These are phyloP conservation scores for Leptoteleia sp. DNA, from an alignment of 1,140 invertebrate species.

Conservation along the genomic window DNA sequence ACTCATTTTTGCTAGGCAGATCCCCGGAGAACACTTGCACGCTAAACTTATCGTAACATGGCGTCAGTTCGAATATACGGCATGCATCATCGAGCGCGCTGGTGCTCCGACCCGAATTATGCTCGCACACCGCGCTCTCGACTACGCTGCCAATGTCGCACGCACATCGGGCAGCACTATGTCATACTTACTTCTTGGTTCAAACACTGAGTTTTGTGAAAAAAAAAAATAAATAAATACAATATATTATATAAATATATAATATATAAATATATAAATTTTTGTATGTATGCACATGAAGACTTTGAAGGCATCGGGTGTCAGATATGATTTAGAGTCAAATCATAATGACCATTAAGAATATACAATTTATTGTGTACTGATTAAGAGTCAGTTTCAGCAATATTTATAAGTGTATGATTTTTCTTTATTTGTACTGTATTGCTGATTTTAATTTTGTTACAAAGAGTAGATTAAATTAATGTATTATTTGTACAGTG, in stretches of 20 bases:
- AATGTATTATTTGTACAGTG: too few relatives aligned
- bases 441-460: constrained; percentile 11
- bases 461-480: too few relatives aligned
- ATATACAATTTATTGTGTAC: constrained; percentile 6
- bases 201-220: constrained; percentile 72
- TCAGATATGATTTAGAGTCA: neutral
- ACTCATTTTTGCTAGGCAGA: constrained; percentile 53
- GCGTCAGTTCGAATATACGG: constrained; percentile 63
- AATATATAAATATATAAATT: constrained; percentile 64
- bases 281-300: constrained; percentile 53
- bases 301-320: constrained; percentile 46
- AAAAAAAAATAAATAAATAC: constrained; percentile 47
- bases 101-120: constrained; percentile 34
- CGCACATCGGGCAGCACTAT: constrained; percentile 73
- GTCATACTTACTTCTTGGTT: constrained; percentile 73
- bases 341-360: neutral
- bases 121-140: constrained; percentile 44
- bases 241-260: constrained; percentile 64
- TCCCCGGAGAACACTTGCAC: constrained; percentile 72
- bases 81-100: constrained; percentile 53
- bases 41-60: constrained; percentile 59
- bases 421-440: too few relatives aligned
- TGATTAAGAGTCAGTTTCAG: too few relatives aligned
- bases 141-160: constrained; percentile 61
- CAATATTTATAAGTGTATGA: too few relatives aligned